Evolutionary conservation across 2,888 invertebrate genomes (phyloP).

Genomic region (Gymnosoma rotundatum): DNA sequence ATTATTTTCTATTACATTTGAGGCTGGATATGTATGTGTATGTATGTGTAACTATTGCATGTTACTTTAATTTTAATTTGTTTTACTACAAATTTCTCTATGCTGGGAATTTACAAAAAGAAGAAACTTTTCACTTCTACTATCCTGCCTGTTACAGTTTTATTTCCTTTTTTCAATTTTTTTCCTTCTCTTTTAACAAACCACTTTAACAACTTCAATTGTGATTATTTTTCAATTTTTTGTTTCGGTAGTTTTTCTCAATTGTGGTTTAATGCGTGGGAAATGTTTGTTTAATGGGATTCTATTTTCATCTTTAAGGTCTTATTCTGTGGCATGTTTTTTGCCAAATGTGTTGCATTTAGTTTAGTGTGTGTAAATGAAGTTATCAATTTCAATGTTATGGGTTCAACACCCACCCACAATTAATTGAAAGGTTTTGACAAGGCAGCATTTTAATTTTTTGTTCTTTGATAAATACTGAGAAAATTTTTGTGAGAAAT

Average conservation of each 20-base stretch:
- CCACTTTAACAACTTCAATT: constrained; percentile 42
- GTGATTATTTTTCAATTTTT: constrained; percentile 50
- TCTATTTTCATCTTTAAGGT: constrained; percentile 31
- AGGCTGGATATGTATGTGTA: background rate
- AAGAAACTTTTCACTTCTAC: background rate
- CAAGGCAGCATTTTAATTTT: constrained; percentile 6
- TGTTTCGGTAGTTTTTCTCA: constrained; percentile 8
- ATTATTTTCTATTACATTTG: constrained; percentile 48
- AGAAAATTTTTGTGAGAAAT: constrained; percentile 39
- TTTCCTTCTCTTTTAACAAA: background rate
- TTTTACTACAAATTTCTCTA: constrained; percentile 65
- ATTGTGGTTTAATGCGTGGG: constrained; percentile 67
- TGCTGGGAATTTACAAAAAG: constrained; percentile 28
- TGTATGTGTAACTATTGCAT: constrained; percentile 6
- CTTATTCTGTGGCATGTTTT: constrained; percentile 44
- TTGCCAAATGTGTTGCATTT: constrained; percentile 30
- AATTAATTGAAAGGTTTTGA: constrained; percentile 53
- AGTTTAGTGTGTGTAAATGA: constrained; percentile 31
- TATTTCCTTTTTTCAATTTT: background rate
- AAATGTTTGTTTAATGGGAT: constrained; percentile 62
- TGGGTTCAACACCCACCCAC: constrained; percentile 42
- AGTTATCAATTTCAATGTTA: constrained; percentile 55
- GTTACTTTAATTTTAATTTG: constrained; percentile 66
- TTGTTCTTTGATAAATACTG: background rate
- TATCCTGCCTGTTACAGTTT: constrained; percentile 23